Base-by-base conservation (phyloP, 2,797 vertebrate genomes). In the Myotis myotis region DNA sequence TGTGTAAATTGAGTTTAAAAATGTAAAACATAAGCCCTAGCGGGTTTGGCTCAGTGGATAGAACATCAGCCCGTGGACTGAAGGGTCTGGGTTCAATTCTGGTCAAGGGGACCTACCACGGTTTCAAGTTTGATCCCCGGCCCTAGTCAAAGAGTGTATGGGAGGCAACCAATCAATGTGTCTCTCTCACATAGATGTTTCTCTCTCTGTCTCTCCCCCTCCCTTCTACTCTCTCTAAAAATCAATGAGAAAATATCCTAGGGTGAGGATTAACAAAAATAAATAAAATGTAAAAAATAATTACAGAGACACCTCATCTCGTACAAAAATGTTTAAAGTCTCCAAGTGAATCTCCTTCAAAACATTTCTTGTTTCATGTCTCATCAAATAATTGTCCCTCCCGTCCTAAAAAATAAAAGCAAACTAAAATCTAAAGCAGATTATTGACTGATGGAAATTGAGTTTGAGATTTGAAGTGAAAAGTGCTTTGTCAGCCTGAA, bases 401-500 rank as follows among this genome's bases (percentile, higher is more conserved):
- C 16, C 33, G 47, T 53, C 38, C 92, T 94, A 78, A 83, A 93
- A 88, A 55, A 78, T n/a, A 72, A 83, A 96, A 82, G 78, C 19
- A 38, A 81, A 72, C 55, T 68, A 44, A 94, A 76, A 60, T 66
- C 83, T 66, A 87, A 74, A 89, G 33, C 28, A 60, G n/a, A 93
- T 83, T 75, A 95, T 87, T 92, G 74, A 94, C 53, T 64, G 71
- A 92, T 74, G 10, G 70, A 88, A 92, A 89, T 72, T 1, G 38
- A 86, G 60, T 68, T 55, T 88, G 87, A 72, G 66, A 70, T 47
- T 47, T 86, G 25, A 82, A 84, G 33, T 72, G 30, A 89, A 96
- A 93, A 97, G 64, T 91, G 75, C 95, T 93, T 83, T 83, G 78
- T 95, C 85, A 83, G 84, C 47, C 90, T 84, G 55, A 74, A 79